Percentiles rank a stretch among this genome's conserved stretches.
phyloP scores from a whole-genome alignment of 2,888 invertebrate species.

The Xestia ashworthii region DNA sequence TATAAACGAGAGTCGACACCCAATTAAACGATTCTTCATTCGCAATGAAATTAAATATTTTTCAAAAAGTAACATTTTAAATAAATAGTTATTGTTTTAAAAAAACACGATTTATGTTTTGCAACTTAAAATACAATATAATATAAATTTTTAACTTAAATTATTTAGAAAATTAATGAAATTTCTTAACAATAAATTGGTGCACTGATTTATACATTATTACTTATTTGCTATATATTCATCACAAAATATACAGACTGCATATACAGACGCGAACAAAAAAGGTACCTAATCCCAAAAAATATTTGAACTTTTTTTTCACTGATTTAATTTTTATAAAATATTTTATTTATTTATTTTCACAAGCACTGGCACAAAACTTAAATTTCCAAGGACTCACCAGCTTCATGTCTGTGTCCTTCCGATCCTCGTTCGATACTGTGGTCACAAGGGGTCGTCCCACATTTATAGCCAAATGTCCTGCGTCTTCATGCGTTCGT shows the following conservation, averaged over 20 bases:
- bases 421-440: conserved; percentile 84
- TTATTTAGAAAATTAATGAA: background rate
- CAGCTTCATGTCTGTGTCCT: conserved; percentile 88
- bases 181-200: background rate
- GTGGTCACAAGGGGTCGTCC: conserved; percentile 81
- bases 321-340: conserved; percentile 31
- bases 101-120: background rate
- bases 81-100: background rate
- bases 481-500: conserved; percentile 81
- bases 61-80: background rate
- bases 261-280: conserved; percentile 15
- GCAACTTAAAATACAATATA: background rate
- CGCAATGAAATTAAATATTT: conserved; percentile 4
- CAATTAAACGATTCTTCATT: conserved; percentile 20
- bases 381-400: conserved; percentile 85
- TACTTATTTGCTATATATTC: background rate
- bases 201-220: background rate
- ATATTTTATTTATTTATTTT: conserved; percentile 35
- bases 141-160: too few relatives aligned
- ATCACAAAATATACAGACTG: background rate
- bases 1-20: conserved; percentile 1
- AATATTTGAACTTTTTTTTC: conserved; percentile 12
- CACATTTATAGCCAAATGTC: conserved; percentile 85
- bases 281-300: background rate
- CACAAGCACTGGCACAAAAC: conserved; percentile 70